Conservation (phyloP, 2,888 invertebrate species). For the Agriopis aurantiaria region DNA sequence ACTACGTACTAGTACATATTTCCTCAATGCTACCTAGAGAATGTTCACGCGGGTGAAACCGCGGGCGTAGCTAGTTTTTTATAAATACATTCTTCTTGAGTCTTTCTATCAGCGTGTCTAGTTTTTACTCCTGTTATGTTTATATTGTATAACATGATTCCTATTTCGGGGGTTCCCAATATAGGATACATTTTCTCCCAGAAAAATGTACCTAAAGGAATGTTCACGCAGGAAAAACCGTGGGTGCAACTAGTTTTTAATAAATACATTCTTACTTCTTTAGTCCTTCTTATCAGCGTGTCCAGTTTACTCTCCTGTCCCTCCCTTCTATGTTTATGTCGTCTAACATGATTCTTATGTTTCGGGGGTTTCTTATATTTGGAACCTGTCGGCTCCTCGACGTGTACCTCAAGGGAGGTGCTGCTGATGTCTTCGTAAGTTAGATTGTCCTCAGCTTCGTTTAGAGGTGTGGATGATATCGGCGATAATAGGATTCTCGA, state of each 20-base stretch:
- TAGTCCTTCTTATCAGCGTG: slow-evolving; percentile 56
- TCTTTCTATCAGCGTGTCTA: too few species aligned
- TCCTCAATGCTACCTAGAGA: too few species aligned
- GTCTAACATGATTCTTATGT: background rate
- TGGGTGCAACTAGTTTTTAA: background rate
- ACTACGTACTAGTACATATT: too few species aligned
- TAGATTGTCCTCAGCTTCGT: slow-evolving; percentile 7
- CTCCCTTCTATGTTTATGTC: background rate
- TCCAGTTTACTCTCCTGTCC: slow-evolving; percentile 52
- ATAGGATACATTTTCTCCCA: too few species aligned
- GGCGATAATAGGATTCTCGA: slow-evolving; percentile 17
- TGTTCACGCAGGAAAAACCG: too few species aligned
- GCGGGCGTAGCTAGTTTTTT: too few species aligned
- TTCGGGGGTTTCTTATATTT: slow-evolving; percentile 15
- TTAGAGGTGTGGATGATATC: slow-evolving; percentile 18
- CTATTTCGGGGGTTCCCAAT: too few species aligned
- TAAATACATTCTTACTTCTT: slow-evolving; percentile 51
- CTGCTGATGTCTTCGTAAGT: slow-evolving; percentile 38
- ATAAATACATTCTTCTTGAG: too few species aligned
- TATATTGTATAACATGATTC: too few species aligned
- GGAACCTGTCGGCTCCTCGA: slow-evolving; percentile 32
- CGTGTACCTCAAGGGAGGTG: slow-evolving; percentile 21
- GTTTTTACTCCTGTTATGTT: too few species aligned
- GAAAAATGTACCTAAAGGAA: too few species aligned
- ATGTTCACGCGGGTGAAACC: too few species aligned